phyloP scores from a whole-genome alignment of 92 coral and sea anemone species.

The Muricea muricata region DNA sequence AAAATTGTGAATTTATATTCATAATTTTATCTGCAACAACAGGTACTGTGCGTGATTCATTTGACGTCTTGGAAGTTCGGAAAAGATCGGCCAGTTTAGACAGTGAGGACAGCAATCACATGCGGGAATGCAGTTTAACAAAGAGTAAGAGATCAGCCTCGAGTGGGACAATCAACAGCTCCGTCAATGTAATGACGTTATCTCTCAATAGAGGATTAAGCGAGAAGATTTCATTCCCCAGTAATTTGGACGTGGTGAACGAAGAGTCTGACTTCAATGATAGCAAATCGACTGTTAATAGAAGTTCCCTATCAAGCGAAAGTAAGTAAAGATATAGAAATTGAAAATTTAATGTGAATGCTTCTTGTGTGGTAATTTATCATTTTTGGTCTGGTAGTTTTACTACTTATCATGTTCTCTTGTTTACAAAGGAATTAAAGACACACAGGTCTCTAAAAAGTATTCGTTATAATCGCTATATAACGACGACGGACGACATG shows the following conservation, averaged over 20 bases:
- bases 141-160: background rate
- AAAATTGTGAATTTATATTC: background rate
- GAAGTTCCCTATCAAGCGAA: conserved; percentile 42
- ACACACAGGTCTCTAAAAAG: too few species aligned
- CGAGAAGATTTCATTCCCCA: conserved; percentile 31
- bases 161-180: conserved; percentile 12
- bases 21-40: background rate
- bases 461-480: too few species aligned
- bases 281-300: background rate
- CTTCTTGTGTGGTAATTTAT: background rate
- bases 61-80: conserved; percentile 10
- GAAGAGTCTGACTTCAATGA: conserved; percentile 15
- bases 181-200: background rate
- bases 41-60: background rate
- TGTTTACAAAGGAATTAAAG: too few species aligned
- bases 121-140: background rate
- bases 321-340: conserved; percentile 7
- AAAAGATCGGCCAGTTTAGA: conserved; percentile 21
- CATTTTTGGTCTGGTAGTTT: too few species aligned
- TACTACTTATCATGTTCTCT: too few species aligned
- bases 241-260: conserved; percentile 34
- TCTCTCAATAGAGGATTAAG: background rate
- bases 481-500: too few species aligned
- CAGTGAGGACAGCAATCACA: background rate
- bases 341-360: too few species aligned